Conservation (phyloP, 2,888 invertebrate species). For the Drosophila lacicola region DNA sequence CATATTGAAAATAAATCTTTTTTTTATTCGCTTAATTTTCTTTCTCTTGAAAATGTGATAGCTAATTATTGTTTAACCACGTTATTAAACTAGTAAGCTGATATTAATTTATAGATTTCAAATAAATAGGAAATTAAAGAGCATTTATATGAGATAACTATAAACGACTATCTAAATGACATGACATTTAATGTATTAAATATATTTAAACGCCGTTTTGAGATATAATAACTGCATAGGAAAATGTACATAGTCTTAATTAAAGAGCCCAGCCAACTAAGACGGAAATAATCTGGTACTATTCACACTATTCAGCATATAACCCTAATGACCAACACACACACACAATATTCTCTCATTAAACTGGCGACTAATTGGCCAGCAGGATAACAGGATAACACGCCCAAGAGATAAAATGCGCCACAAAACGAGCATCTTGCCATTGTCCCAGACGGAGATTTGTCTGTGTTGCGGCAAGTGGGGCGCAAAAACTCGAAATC, state of each 20-base stretch:
- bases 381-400: constrained; percentile 36
- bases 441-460: constrained; percentile 7
- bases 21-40: too few relatives aligned
- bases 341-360: constrained; percentile 35
- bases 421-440: constrained; percentile 18
- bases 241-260: background rate
- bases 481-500: constrained; percentile 34
- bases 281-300: background rate
- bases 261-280: constrained; percentile 2
- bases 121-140: too few relatives aligned
- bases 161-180: too few relatives aligned
- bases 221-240: background rate
- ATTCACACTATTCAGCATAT: constrained; percentile 34
- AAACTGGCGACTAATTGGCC: constrained; percentile 48
- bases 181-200: background rate
- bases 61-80: too few relatives aligned
- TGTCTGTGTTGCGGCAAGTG: constrained; percentile 8
- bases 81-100: too few relatives aligned
- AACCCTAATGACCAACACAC: constrained; percentile 17
- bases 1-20: too few relatives aligned
- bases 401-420: constrained; percentile 17
- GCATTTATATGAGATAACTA: too few relatives aligned
- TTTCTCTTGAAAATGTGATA: too few relatives aligned
- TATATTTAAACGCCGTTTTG: background rate
- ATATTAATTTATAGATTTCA: too few relatives aligned